Percentiles rank a stretch among this genome's conserved stretches.
Conservation (phyloP, 2,113 vertebrate genomes). For the Charina bottae region DNA sequence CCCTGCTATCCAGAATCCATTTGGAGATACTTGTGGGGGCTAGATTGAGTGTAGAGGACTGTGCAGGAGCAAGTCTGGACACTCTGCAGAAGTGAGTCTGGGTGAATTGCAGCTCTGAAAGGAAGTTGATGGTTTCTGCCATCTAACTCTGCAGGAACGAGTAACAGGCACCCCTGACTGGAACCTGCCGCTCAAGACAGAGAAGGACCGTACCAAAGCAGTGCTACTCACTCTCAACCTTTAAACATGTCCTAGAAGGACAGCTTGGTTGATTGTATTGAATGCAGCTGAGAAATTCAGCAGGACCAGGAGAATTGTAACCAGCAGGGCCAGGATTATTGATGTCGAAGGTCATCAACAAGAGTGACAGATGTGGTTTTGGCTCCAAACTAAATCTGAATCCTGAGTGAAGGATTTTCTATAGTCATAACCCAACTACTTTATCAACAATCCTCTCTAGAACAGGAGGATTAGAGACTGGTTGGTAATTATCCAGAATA, state of each 20-base stretch:
- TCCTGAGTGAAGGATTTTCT: not conserved
- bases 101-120: too few relatives aligned
- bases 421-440: not conserved
- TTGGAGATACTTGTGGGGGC: too few relatives aligned
- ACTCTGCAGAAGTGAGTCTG: too few relatives aligned
- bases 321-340: too few relatives aligned
- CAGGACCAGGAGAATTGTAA: not conserved
- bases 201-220: not conserved
- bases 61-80: too few relatives aligned
- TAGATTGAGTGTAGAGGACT: too few relatives aligned
- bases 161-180: not conserved
- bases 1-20: too few relatives aligned
- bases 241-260: not conserved
- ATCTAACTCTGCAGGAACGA: not conserved
- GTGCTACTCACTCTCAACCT: not conserved
- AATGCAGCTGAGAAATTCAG: not conserved
- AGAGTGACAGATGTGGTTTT: not conserved
- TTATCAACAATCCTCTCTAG: not conserved
- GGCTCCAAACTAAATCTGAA: not conserved
- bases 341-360: not conserved
- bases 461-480: not conserved
- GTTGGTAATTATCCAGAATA: not conserved
- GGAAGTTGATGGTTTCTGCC: too few relatives aligned
- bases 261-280: not conserved
- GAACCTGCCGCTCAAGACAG: not conserved